Percentiles rank a stretch among this genome's conserved stretches.
Evolutionary conservation across 2,888 invertebrate genomes (phyloP).

Genomic region (Teleiodes luculella): DNA sequence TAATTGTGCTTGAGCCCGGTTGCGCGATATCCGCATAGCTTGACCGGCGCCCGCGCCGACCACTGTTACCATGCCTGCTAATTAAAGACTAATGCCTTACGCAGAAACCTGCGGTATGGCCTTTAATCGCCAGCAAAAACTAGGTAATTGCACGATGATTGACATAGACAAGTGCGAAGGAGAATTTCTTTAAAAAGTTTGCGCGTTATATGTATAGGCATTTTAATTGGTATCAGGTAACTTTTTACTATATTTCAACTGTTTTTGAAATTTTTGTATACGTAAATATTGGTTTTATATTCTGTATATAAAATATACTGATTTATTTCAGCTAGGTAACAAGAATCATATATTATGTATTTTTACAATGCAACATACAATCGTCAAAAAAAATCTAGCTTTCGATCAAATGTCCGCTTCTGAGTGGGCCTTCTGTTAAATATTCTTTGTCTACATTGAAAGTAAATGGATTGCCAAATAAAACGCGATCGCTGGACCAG

Average conservation of each 20-base stretch:
- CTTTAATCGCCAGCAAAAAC: conserved; percentile 2
- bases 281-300: no score
- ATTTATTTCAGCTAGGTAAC: no score
- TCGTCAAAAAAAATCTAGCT: no score
- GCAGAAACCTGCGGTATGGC: conserved; percentile 11
- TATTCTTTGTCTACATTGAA: conserved; percentile 1
- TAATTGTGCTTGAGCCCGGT: conserved; percentile 45
- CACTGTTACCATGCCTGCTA: conserved; percentile 14
- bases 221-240: neutral
- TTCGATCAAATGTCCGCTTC: neutral
- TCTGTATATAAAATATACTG: no score
- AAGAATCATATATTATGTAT: no score
- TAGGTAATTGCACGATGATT: conserved; percentile 6
- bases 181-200: neutral
- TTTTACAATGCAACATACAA: no score
- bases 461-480: conserved; percentile 28
- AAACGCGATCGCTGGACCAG: conserved; percentile 34
- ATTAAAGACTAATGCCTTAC: conserved; percentile 20
- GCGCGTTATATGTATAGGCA: neutral
- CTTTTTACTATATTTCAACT: no score
- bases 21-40: conserved; percentile 72
- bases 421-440: neutral
- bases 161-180: conserved; percentile 6
- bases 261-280: no score
- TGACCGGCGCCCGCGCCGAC: conserved; percentile 35